Evolutionary conservation across 2,797 vertebrate genomes (phyloP), one percentile per base, ranked within the genome.

Genomic region (Muraenolepis orangiensis): DNA sequence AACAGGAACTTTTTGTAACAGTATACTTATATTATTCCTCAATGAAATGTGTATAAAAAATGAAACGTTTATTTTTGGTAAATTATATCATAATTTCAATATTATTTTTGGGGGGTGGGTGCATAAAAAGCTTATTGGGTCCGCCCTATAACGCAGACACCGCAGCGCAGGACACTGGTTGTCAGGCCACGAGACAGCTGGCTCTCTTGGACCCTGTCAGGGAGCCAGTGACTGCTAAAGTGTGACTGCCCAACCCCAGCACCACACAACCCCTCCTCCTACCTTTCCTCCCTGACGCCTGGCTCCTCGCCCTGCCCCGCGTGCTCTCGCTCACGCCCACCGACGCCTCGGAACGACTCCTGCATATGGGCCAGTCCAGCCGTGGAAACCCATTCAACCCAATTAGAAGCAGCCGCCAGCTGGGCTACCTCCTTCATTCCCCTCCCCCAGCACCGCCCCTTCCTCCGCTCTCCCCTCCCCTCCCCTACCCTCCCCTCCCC

Each of bases 381-480:
- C 91, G 87, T 92, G 89, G 88, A 90, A 90, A 90, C 88, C 87
- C 82, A 86, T 88, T 88, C 86, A 81, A 86, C 76, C 91, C 91
- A 93, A 94, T 93, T 93, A 94, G 88, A 88, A 87, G 83, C 82
- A 79, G 83, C 80, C 78, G 83, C 91, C 91, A 92, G 91, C 91
- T 93, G 92, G 90, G 92, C 89, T 82, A 85, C 74, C 77, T 80
- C 78, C 83, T 82, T 80, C 78, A 83, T 83, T 84, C 86, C 75
- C 81, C 71, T 74, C 66, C 78, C 77, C 70, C 78, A 73, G 32
- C 32, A 34, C 51, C 70, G 81, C 81, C 82, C 81, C 69, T 61
- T 76, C 51, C 32, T n/a, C 29, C 20, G 5, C n/a, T 34, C 71
- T 80, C 81, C 81, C 81, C 69, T 57, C 77, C 71, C 38, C 31